Base-by-base conservation (phyloP, 2,113 vertebrate genomes). In the Suricata suricatta region DNA sequence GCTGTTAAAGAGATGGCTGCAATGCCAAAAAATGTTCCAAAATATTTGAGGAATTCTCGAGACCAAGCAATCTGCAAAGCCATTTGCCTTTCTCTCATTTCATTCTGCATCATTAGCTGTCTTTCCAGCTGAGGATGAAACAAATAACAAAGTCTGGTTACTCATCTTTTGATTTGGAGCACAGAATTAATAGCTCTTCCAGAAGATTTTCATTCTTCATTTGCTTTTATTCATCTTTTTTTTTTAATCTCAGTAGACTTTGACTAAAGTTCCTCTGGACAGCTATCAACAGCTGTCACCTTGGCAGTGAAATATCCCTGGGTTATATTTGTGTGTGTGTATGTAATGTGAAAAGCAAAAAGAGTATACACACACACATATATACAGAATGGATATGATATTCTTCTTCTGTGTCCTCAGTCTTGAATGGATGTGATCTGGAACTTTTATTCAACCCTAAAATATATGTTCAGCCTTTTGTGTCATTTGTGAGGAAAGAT, bases 1-100 rank as follows among this genome's bases (percentile, higher is more conserved):
- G 96, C 47, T 90, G 99, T 98, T 97, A 99, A 99, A 79, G 99
- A 98, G 60, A 99, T 2, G 7, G 98, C 69, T 60, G 98, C 21
- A 97, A 99, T 60, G 21, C 98, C 89, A 96, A 97, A 99, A 98
- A 99, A 99, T 0, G 98, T 90, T 60, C 99, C 99, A 41, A 98
- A 99, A 98, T 99, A 99, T 88, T 99, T 99, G 91, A 99, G 97
- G 96, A 99, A 99, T 98, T 99, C 99, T 85, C 99, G 98, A 92
- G 99, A 99, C 99, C 99, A 99, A 92, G 99, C 99, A 38, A 99
- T 98, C 98, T 99, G 99, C 99, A 99, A 99, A 0, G 99, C 99
- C 98, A 99, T 98, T 98, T 99, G 99, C 74, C 99, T 98, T 98
- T 99, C 99, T 68, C 99, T 99, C 99, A 99, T 99, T 98, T 99